phyloP scores from a whole-genome alignment of 2,888 invertebrate genomes.

The Pseudococcus longispinus region DNA sequence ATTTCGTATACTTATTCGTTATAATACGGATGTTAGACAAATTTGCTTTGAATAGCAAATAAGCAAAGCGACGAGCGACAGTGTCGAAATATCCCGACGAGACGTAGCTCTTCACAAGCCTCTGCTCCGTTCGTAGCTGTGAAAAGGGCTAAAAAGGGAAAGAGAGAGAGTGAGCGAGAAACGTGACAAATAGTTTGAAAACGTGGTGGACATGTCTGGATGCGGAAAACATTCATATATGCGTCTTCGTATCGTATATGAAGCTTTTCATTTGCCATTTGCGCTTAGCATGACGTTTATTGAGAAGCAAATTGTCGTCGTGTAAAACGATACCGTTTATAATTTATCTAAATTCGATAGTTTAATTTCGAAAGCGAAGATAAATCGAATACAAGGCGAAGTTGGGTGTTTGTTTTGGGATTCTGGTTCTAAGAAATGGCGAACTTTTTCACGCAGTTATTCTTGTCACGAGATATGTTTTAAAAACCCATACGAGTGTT shows the following conservation, averaged over 20 bases:
- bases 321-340: constrained; percentile 16
- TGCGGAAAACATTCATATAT: background rate
- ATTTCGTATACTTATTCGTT: background rate
- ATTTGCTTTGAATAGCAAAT: constrained; percentile 56
- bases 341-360: constrained; percentile 38
- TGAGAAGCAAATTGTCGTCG: background rate
- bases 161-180: background rate
- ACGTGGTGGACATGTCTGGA: constrained; percentile 51
- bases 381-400: background rate
- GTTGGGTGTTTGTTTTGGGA: too few relatives aligned
- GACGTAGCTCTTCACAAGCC: background rate
- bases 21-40: constrained; percentile 41
- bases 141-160: background rate
- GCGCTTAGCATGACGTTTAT: background rate
- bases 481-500: background rate
- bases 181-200: constrained; percentile 54
- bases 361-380: background rate
- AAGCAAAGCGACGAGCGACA: background rate
- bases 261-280: constrained; percentile 13
- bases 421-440: background rate
- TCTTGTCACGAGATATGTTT: background rate
- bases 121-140: background rate
- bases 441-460: background rate
- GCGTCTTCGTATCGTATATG: constrained; percentile 5
- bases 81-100: constrained; percentile 19